Base-by-base conservation (phyloP, 2,797 vertebrate species). In the Microctenopoma steveboyesi region DNA sequence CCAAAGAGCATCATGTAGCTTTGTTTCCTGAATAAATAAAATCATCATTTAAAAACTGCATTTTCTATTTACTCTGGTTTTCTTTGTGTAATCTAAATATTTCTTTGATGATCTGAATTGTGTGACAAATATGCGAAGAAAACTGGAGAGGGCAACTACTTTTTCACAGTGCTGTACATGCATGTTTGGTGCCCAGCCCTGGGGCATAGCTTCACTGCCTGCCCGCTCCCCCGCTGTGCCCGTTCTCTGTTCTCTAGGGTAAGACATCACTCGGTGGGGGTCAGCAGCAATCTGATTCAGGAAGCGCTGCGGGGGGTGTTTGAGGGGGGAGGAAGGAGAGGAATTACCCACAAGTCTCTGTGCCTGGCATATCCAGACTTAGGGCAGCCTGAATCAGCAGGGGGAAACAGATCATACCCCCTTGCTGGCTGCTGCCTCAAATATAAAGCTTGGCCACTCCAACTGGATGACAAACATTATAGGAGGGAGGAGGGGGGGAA, bases 231-330 rank as follows among this genome's bases (percentile, higher is more conserved):
- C 76, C 22, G 74, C 79, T 72, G 89, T 2, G 72, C 73, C 64
- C 53, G 58, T 67, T 83, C 78, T 66, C 78, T 79, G 40, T 48
- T 82, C 85, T 82, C 81, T 59, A 33, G 86, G 90, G 90, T 89
- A 88, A 91, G 86, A 89, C 85, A 78, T 84, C 87, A 85, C 87
- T 90, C 85, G 7, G 89, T 43, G 69, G 84, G 88, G 85, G 84
- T 90, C 86, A 83, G 86, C 86, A 56, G 86, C 79, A 81, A 85
- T 89, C 86, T 87, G 88, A 91, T 91, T 90, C 80, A 79, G 87
- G 76, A 89, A 86, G 68, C 86, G 6, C 88, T 9, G 82, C 71
- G 11, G 91, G 91, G 85, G 87, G 75, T 51, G 69, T 67, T 78
- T 53, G 18, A 13, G 60, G 25, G 42, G 28, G 12, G 15, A 28